Percentiles rank a stretch among this genome's conserved stretches.
These are phyloP conservation scores for Ctenochaetus hawaiiensis DNA, from an alignment of 2,797 vertebrate genomes.

Conservation along the genomic window DNA sequence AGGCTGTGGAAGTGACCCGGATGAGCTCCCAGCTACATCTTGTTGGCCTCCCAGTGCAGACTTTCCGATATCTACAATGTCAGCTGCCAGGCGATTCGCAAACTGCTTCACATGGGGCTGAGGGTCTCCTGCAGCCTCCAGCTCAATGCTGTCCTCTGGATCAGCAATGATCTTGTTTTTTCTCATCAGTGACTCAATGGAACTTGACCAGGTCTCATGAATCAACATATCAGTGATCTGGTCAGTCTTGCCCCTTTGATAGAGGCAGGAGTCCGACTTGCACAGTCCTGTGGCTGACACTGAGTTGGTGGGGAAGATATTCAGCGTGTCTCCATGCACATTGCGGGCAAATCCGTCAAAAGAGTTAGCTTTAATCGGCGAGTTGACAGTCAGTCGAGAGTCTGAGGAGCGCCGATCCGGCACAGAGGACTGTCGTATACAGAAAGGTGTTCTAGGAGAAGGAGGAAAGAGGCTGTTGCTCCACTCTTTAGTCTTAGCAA, in stretches of 20 bases:
- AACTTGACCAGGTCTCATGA: conserved; percentile 96
- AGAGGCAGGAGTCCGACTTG: conserved; percentile 97
- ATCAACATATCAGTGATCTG: conserved; percentile 96
- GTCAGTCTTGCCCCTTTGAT: conserved; percentile 91
- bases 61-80: conserved; percentile 89
- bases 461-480: conserved; percentile 89
- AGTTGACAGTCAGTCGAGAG: conserved; percentile 90
- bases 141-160: conserved; percentile 82
- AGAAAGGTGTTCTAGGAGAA: conserved; percentile 88
- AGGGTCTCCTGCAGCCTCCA: conserved; percentile 81
- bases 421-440: conserved; percentile 93
- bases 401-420: conserved; percentile 91
- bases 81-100: conserved; percentile 87
- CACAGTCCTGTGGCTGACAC: conserved; percentile 90
- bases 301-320: conserved; percentile 85
- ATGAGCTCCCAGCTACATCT: conserved; percentile 73
- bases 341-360: conserved; percentile 93
- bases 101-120: conserved; percentile 87
- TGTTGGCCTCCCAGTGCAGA: conserved; percentile 83
- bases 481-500: conserved; percentile 92
- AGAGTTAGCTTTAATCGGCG: conserved; percentile 95
- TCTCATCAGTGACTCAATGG: conserved; percentile 96
- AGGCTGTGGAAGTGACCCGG: conserved; percentile 53
- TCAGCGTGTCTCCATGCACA: conserved; percentile 87
- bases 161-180: conserved; percentile 97